A percentile compares a stretch with the other conserved stretches of the same genome.
These are phyloP conservation scores for Notarius quadriscutis DNA, from an alignment of 2,113 vertebrate genomes.

Conservation along the genomic window DNA sequence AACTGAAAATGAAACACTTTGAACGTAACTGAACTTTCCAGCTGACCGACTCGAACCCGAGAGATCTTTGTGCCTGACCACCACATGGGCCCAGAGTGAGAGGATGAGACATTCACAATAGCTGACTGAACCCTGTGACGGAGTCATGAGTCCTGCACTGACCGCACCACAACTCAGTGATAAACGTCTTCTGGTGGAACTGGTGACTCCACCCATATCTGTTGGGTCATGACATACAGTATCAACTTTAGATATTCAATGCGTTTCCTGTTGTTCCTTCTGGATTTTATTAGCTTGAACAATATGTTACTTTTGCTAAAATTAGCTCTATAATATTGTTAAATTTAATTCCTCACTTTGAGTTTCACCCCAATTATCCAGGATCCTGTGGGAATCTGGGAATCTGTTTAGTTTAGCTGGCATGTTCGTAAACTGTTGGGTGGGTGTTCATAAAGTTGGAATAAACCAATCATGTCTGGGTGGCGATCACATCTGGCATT, in stretches of 20 bases:
- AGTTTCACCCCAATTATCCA: not conserved
- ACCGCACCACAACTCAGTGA: not conserved
- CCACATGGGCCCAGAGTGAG: not conserved
- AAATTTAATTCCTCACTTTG: not conserved
- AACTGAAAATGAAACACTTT: not conserved
- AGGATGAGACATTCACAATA: not conserved
- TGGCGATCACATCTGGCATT: constrained; percentile 20
- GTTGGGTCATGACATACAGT: not conserved
- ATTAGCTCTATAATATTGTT: not conserved
- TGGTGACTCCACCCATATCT: not conserved
- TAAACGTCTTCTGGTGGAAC: not conserved
- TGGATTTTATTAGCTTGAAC: not conserved
- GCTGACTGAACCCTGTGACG: not conserved
- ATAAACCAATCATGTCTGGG: constrained; percentile 6
- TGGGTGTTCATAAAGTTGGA: not conserved
- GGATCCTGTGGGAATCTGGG: constrained; percentile 2
- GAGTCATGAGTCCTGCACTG: not conserved
- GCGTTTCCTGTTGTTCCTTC: not conserved
- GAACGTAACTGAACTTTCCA: not conserved
- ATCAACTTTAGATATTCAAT: not conserved
- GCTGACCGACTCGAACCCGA: not conserved
- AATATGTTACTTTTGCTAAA: not conserved
- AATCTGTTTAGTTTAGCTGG: not conserved
- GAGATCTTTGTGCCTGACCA: not conserved
- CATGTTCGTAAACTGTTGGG: constrained; percentile 2